Evolutionary conservation across 1,140 invertebrate species (phyloP), one percentile per base, ranked within the genome.

Genomic region (Pteromalus puparum): DNA sequence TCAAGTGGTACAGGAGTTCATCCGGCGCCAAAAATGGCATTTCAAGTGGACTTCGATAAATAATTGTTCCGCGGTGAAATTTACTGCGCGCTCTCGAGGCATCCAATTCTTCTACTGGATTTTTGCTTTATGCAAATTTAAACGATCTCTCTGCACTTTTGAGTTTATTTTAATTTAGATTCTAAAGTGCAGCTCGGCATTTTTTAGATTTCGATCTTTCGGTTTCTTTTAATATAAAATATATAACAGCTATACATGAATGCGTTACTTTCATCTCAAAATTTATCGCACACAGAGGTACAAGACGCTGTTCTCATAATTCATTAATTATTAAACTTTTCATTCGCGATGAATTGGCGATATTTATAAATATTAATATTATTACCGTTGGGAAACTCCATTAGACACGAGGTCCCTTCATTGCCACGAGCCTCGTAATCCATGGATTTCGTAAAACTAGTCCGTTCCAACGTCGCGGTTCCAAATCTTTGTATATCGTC

Each of bases 1-100:
- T 67, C 28, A 82, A 82, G 61, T 76, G 53, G 21, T 42, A 65
- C 5, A 46, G n/a, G 30, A 74, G 73, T 82, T 76, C 34, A 82
- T 26, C 26, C 18, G n/a, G 18, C 30, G 28, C 70, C 28, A 42
- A 65, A 82, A 82, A 76, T 67, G 53, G 61, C 15, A n/a, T 61
- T 61, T 61, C 18, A 61, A 61, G 12, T 48, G 46, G 46, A 61
- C 53, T n/a, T 5, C 18, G 53, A 53, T 53, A 53, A 21, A 61
- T 61, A n/a, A 61, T 61, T 21, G 18, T 61, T n/a, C 7, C 1
- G 53, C 53, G 21, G 53, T n/a, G 18, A n/a, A 21, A 61, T 61
- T 61, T n/a, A 61, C 18, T n/a, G 6, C 7, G 21, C 53, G 6
- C 18, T 61, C 6, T 61, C 18, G 18, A 61, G 18, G 21, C 53